Conservation (phyloP, 2,797 vertebrate genomes). For the Lerista edwardsae region DNA sequence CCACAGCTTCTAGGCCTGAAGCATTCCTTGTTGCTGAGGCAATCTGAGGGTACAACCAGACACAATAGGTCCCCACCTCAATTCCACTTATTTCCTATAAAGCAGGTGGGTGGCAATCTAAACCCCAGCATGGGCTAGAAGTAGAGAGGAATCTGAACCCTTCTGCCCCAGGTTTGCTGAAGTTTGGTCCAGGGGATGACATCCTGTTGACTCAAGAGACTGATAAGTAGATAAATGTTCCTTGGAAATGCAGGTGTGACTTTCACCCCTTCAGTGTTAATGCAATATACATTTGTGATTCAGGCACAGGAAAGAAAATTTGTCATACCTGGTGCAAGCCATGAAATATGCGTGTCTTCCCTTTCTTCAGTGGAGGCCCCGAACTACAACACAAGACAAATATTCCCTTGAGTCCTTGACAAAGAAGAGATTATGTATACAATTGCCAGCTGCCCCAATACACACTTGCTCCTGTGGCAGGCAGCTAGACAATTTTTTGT, state of each 20-base stretch:
- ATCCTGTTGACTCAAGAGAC: background rate
- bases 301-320: too few relatives aligned
- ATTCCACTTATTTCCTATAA: background rate
- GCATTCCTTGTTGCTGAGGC: background rate
- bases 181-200: background rate
- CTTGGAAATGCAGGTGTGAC: background rate
- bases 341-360: slow-evolving; percentile 90
- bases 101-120: background rate
- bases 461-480: background rate
- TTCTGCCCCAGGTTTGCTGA: background rate
- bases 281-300: too few relatives aligned
- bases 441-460: background rate
- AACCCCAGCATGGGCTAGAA: background rate
- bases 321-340: slow-evolving; percentile 92
- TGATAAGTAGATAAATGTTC: background rate
- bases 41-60: background rate
- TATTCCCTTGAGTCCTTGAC: slow-evolving; percentile 15
- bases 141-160: too few relatives aligned
- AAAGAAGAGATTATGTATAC: accelerated
- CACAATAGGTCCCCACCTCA: too few relatives aligned
- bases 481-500: too few relatives aligned
- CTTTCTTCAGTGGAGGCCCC: slow-evolving; percentile 90
- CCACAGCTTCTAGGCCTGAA: background rate
- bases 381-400: slow-evolving; percentile 79
- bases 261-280: background rate